Evolutionary conservation across 2,113 vertebrate species (phyloP), one percentile per base, ranked within the genome.

Genomic region (Cyanoramphus novaezelandiae): DNA sequence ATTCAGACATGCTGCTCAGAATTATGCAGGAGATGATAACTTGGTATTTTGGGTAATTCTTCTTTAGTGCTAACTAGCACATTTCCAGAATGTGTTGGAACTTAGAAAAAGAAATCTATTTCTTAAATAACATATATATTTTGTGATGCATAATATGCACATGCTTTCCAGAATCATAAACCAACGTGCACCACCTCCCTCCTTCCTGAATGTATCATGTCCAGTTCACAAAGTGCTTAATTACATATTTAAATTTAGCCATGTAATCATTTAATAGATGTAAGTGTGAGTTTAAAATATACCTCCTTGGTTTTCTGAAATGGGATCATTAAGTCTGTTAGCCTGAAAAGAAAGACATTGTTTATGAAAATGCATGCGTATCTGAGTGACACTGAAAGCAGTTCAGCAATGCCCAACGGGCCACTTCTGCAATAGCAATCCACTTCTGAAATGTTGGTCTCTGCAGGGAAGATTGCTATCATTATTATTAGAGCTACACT

Each of bases 391-490:
- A 79, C 52, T 72, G 81, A 91, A 92, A 68, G 68, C 72, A 87
- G 94, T 96, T 95, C 89, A 95, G 89, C 86, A 91, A 49, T 93
- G 86, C 94, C 95, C 93, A 93, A 71, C 24, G 44, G 92, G 92
- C 83, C 89, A 52, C 91, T 93, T 92, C 59, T 76, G 72, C 91
- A 95, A 82, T 79, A 95, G 86, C 68, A 91, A 92, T 72, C 57
- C 70, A n/a, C 81, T 85, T 89, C 84, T 96, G 81, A 88, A 93
- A 68, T 93, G 91, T 82, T 89, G 89, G 81, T 72, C 93, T 96
- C 89, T 95, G 78, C 84, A 93, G 89, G 87, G 93, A 94, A 96
- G 96, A 97, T 96, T 74, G 41, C 80, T 95, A 96, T 97, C 95
- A 44, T 91, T 97, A 41, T 95, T 94, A 97, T 97, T 95, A 92